These are phyloP conservation scores for Frieseomelitta varia DNA, from an alignment of 1,140 invertebrate genomes.

Conservation along the genomic window DNA sequence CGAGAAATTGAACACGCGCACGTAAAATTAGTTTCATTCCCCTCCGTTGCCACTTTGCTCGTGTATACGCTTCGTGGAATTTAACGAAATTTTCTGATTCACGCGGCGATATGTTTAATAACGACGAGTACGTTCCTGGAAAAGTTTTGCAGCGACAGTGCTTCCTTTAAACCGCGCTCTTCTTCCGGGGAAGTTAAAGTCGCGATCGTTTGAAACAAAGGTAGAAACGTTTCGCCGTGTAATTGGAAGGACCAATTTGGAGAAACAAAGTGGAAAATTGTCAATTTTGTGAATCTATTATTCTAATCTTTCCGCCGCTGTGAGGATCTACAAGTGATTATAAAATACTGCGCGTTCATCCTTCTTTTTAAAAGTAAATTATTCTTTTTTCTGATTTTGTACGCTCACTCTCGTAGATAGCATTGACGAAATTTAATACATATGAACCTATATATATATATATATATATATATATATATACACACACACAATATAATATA, in stretches of 20 bases:
- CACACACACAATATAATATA: too few species aligned
- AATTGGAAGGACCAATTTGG: neutral
- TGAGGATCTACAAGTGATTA: too few species aligned
- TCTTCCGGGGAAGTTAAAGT: neutral
- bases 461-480: too few species aligned
- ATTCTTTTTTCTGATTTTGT: too few species aligned
- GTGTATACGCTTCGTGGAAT: neutral
- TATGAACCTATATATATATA: too few species aligned
- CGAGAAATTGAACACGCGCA: slow-evolving; percentile 25
- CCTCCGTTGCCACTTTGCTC: neutral
- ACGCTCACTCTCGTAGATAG: too few species aligned
- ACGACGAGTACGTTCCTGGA: neutral
- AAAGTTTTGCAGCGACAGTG: neutral
- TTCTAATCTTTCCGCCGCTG: too few species aligned
- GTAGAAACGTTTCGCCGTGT: neutral
- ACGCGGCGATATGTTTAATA: neutral
- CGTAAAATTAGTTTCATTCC: slow-evolving; percentile 22
- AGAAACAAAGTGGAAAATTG: too few species aligned
- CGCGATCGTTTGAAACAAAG: neutral
- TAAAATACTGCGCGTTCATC: too few species aligned
- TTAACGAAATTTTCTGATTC: neutral
- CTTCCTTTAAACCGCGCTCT: neutral
- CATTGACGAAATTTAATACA: too few species aligned
- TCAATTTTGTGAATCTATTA: too few species aligned
- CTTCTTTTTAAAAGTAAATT: too few species aligned